phyloP scores from a whole-genome alignment of 2,797 vertebrate species.

The Fundulus diaphanus region DNA sequence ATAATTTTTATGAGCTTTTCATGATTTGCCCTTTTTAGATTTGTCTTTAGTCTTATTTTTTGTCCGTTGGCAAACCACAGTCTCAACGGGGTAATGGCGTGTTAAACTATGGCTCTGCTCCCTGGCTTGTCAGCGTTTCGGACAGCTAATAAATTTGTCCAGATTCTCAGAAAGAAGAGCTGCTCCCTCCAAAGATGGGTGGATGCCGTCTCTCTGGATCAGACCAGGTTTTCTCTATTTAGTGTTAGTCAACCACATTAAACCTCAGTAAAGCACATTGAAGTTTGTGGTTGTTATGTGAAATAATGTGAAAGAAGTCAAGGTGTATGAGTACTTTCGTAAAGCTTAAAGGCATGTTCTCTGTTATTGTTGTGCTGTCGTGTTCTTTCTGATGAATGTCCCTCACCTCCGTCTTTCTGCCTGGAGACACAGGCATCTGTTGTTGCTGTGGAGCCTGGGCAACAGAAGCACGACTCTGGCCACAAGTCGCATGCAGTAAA shows the following conservation, averaged over 20 bases:
- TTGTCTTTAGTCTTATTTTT: too few species aligned
- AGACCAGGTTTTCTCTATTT: too few species aligned
- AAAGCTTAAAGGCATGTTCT: neutral
- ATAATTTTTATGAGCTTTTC: too few species aligned
- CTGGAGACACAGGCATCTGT: slow-evolving; percentile 32
- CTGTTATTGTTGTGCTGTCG: slow-evolving; percentile 1
- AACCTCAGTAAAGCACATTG: neutral
- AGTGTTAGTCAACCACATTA: neutral
- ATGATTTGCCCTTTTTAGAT: too few species aligned
- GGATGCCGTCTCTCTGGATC: too few species aligned
- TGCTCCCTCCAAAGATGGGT: too few species aligned
- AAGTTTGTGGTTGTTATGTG: neutral
- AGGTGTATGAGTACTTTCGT: neutral
- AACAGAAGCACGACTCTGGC: slow-evolving; percentile 32
- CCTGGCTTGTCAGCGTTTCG: too few species aligned
- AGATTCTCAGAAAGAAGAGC: too few species aligned
- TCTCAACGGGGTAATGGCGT: too few species aligned
- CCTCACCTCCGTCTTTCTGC: slow-evolving; percentile 12
- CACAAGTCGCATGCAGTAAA: slow-evolving; percentile 44
- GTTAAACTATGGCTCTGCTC: too few species aligned
- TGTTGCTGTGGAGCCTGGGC: slow-evolving; percentile 55
- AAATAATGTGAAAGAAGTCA: neutral
- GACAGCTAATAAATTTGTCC: too few species aligned
- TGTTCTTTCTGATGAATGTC: slow-evolving; percentile 1
- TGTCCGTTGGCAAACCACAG: too few species aligned